Base-by-base conservation (phyloP, 1,140 invertebrate species). In the Pantala flavescens region DNA sequence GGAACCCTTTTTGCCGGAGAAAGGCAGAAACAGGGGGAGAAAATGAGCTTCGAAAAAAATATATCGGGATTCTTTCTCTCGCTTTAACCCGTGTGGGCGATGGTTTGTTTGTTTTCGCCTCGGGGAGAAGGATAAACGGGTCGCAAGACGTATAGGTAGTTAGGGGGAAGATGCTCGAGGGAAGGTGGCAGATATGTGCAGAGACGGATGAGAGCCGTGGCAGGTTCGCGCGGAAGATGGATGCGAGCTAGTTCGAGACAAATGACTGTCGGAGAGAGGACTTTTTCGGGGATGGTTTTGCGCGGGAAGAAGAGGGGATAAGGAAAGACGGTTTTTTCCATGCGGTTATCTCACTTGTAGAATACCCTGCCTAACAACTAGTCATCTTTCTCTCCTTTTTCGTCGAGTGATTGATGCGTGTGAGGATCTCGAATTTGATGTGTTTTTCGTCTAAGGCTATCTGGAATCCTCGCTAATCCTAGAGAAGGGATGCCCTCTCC, bases 311-410 rank as follows among this genome's bases (percentile, higher is more conserved):
- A 21, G 49, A 16, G 49, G 49, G 49, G 49, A 63, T 63, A 21
- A 21, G 49, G n/a, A 21, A 14, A 63, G 49, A 63, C n/a, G 49
- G 49, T 16, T 63, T 63, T 63, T 63, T 21, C 49, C 49, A 21
- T 63, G 49, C n/a, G 49, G 49, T 63, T 63, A 63, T 63, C 49
- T 63, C 49, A 19, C 49, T 63, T 63, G 49, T 63, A 63, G 49
- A 63, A 63, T 63, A 63, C 49, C 49, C 49, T 63, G n/a, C 49
- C 49, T 63, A 63, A 63, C 49, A 63, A 63, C 49, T 63, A 63
- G 49, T 63, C 49, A 63, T 63, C 49, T 63, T 63, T 63, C 49
- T 63, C 49, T 21, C n/a, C 49, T 63, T 63, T 63, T 63, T 63
- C n/a, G 12, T 12, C 49, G n/a, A 12, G 49, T 63, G 49, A 63